Evolutionary conservation across 2,113 vertebrate genomes (phyloP), one percentile per base, ranked within the genome.

Genomic region (Pseudorhombus dupliciocellatus): DNA sequence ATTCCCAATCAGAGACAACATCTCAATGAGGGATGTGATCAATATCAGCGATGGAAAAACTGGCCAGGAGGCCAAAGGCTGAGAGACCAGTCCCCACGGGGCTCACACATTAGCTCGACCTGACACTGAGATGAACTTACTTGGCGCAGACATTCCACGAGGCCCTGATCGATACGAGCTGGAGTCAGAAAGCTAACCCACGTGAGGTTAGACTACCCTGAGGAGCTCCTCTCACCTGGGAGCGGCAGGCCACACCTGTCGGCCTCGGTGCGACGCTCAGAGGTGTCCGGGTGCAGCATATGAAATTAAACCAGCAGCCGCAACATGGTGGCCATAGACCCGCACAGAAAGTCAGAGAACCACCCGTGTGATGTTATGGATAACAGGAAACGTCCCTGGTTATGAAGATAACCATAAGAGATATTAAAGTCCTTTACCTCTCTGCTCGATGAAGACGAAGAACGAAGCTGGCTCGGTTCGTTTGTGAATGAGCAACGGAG

Each of bases 151-250:
- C n/a, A n/a, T n/a, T n/a, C n/a, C 78, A 76, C 42, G 63, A 72
- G 74, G 48, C 51, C 70, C 61, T 61, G 80, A 90, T 88, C 81
- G 57, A 90, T 87, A 64, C 6, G 51, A 67, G 72, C 51, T 28
- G 37, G 51, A 57, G 31, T 65, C 62, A 70, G 71, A 53, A 53
- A 26, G 60, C 21, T 61, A 65, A 37, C 15, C 15, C 44, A 56
- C 62, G 16, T 79, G 62, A 53, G 67, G 51, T 48, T 21, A 46
- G 24, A 46, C 30, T 46, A 46, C 59, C 30, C 21, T 10, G 44
- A 15, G 34, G 15, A 42, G 44, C 30, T 16, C 2, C 15, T 79
- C 75, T 59, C 62, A 54, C 48, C 25, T 7, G 18, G 2, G 50
- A 22, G 30, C 16, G 67, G 50, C 37, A 84, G n/a, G 85, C 79